Percentiles rank a stretch among this genome's conserved stretches.
phyloP scores from a whole-genome alignment of 2,113 vertebrate genomes.

The Atractosteus spatula region DNA sequence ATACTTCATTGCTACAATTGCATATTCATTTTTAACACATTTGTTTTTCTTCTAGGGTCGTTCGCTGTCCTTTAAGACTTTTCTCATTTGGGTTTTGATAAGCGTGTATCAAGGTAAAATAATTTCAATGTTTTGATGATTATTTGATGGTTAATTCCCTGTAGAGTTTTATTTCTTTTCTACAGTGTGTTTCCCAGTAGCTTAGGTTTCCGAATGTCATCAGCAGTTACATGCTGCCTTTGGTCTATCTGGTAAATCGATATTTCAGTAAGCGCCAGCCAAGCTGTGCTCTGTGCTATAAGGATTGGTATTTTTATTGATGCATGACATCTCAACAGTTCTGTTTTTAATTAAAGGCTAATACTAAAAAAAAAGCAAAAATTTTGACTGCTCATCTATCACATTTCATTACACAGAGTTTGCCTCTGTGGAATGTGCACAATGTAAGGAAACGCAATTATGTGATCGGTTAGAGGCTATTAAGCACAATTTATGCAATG shows the following conservation, averaged over 20 bases:
- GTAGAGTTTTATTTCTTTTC: slow-evolving; percentile 34
- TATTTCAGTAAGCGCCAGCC: slow-evolving; percentile 40
- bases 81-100: slow-evolving; percentile 78
- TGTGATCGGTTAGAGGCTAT: slow-evolving; percentile 48
- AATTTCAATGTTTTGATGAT: too few species aligned
- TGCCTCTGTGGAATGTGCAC: slow-evolving; percentile 43
- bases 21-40: slow-evolving; percentile 15
- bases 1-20: too few species aligned
- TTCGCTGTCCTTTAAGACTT: slow-evolving; percentile 88
- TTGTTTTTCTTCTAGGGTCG: slow-evolving; percentile 74
- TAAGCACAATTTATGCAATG: slow-evolving; percentile 32
- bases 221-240: slow-evolving; percentile 45
- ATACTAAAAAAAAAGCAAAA: slow-evolving; percentile 22
- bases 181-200: slow-evolving; percentile 42
- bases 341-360: slow-evolving; percentile 67
- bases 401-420: slow-evolving; percentile 46
- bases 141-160: slow-evolving; percentile 2
- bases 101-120: slow-evolving; percentile 71
- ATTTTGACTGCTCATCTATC: slow-evolving; percentile 38
- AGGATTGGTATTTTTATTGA: slow-evolving; percentile 31
- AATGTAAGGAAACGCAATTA: slow-evolving; percentile 42
- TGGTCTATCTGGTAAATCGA: slow-evolving; percentile 50
- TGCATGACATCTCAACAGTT: slow-evolving; percentile 41
- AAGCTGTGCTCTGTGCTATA: background rate
- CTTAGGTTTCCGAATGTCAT: slow-evolving; percentile 52